Evolutionary conservation across 1,140 invertebrate species (phyloP).

Genomic region (Microplitis mediator): DNA sequence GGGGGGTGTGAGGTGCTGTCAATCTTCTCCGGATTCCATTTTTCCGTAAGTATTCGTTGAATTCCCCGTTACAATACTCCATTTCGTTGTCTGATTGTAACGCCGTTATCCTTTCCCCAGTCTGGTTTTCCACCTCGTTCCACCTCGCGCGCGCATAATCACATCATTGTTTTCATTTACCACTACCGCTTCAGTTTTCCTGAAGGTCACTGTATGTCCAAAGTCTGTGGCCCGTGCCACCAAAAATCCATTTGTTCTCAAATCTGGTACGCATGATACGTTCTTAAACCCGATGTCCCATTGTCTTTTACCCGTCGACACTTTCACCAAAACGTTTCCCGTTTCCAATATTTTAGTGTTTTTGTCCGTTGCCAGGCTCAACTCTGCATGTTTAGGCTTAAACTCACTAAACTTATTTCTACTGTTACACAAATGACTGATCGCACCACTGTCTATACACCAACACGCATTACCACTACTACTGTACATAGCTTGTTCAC

Average conservation of each 20-base stretch:
- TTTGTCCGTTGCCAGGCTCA: neutral
- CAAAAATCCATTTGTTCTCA: conserved; percentile 15
- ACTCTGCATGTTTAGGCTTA: neutral
- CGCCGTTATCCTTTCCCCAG: too few relatives aligned
- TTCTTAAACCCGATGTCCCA: conserved; percentile 1
- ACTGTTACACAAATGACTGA: conserved; percentile 7
- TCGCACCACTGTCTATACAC: conserved; percentile 18
- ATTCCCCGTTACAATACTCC: too few relatives aligned
- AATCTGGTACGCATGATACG: conserved; percentile 16
- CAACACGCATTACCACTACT: neutral
- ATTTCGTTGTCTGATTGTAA: too few relatives aligned
- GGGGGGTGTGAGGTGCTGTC: too few relatives aligned
- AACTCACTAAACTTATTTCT: neutral
- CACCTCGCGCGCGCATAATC: neutral
- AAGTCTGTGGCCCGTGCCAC: neutral
- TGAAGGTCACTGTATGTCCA: conserved; percentile 9
- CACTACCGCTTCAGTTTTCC: neutral
- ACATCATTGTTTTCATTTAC: neutral
- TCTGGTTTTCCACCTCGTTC: conserved; percentile 45
- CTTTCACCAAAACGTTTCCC: neutral
- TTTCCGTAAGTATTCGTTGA: too few relatives aligned
- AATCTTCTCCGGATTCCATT: too few relatives aligned
- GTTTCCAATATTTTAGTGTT: conserved; percentile 5
- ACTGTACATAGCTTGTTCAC: conserved; percentile 8
- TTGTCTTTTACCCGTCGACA: neutral